A percentile compares a stretch with the other conserved stretches of the same genome.
These are phyloP conservation scores for Philhelius pedissequus DNA, from an alignment of 2,888 invertebrate species.

Conservation along the genomic window DNA sequence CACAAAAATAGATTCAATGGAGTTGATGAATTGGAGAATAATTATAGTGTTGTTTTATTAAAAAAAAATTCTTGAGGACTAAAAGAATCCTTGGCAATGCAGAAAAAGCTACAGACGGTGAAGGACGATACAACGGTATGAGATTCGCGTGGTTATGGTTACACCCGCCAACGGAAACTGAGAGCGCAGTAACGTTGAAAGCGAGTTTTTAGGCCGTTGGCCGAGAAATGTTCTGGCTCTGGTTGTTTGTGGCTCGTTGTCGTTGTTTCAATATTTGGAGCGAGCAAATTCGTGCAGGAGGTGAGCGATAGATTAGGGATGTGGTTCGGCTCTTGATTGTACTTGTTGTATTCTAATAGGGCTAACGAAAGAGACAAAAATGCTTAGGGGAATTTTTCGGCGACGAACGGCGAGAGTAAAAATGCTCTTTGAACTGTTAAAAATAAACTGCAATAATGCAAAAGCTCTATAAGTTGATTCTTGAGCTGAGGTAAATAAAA, in stretches of 20 bases:
- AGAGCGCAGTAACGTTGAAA: slow-evolving; percentile 64
- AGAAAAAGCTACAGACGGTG: slow-evolving; percentile 34
- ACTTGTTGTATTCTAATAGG: neutral
- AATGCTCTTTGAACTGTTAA: slow-evolving; percentile 11
- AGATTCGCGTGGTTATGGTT: slow-evolving; percentile 35
- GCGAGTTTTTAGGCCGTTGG: slow-evolving; percentile 62
- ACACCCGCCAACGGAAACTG: slow-evolving; percentile 63
- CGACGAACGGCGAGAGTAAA: neutral
- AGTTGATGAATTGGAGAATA: neutral
- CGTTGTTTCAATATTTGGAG: slow-evolving; percentile 10
- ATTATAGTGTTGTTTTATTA: neutral
- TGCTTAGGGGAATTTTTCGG: neutral
- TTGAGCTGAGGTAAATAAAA: neutral
- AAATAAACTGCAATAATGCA: slow-evolving; percentile 1
- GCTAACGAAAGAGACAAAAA: slow-evolving; percentile 18
- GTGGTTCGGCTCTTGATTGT: neutral
- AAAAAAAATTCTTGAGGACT: neutral
- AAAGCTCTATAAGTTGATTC: slow-evolving; percentile 21
- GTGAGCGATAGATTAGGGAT: slow-evolving; percentile 21
- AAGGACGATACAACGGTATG: slow-evolving; percentile 34
- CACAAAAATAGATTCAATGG: neutral
- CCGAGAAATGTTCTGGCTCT: slow-evolving; percentile 27
- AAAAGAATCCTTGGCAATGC: slow-evolving; percentile 45
- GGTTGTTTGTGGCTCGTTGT: too few relatives aligned
- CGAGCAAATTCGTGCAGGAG: slow-evolving; percentile 21